Conservation (phyloP, 2,797 vertebrate species). For the Tarsius wallacei region DNA sequence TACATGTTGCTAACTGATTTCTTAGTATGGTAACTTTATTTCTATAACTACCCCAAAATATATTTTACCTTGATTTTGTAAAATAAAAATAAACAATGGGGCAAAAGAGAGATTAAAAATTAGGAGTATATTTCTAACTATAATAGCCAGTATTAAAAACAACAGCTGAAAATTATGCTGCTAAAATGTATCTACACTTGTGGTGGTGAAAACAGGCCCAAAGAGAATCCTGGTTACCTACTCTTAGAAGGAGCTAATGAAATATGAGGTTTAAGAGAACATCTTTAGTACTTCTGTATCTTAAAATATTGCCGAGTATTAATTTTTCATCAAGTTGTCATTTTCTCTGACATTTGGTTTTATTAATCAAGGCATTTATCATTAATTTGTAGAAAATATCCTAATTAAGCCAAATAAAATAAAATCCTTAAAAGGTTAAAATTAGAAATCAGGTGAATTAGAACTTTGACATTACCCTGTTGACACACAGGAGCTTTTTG, state of each 20-base stretch:
- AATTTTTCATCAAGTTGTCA: slow-evolving; percentile 88
- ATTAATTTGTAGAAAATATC: slow-evolving; percentile 86
- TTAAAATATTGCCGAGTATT: slow-evolving; percentile 86
- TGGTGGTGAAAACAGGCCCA: slow-evolving; percentile 29
- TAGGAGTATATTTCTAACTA: slow-evolving; percentile 14
- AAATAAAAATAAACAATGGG: slow-evolving; percentile 45
- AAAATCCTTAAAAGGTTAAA: slow-evolving; percentile 87
- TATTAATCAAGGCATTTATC: slow-evolving; percentile 85
- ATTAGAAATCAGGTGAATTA: slow-evolving; percentile 83
- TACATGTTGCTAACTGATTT: neutral
- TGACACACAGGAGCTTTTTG: slow-evolving; percentile 67
- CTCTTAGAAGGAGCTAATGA: slow-evolving; percentile 72
- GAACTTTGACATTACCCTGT: slow-evolving; percentile 80
- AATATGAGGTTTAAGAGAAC: slow-evolving; percentile 73
- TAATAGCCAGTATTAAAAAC: slow-evolving; percentile 50
- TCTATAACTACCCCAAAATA: slow-evolving; percentile 39
- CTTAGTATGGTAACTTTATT: slow-evolving; percentile 26
- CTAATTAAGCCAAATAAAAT: slow-evolving; percentile 85
- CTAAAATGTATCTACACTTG: slow-evolving; percentile 44
- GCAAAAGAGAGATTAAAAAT: slow-evolving; percentile 51
- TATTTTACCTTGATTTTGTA: slow-evolving; percentile 32
- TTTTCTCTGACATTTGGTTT: slow-evolving; percentile 85
- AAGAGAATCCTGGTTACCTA: slow-evolving; percentile 61
- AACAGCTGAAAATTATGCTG: slow-evolving; percentile 45
- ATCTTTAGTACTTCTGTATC: slow-evolving; percentile 80